These are phyloP conservation scores for Paraescarpia echinospica DNA, from an alignment of 1,140 invertebrate species.

Conservation along the genomic window DNA sequence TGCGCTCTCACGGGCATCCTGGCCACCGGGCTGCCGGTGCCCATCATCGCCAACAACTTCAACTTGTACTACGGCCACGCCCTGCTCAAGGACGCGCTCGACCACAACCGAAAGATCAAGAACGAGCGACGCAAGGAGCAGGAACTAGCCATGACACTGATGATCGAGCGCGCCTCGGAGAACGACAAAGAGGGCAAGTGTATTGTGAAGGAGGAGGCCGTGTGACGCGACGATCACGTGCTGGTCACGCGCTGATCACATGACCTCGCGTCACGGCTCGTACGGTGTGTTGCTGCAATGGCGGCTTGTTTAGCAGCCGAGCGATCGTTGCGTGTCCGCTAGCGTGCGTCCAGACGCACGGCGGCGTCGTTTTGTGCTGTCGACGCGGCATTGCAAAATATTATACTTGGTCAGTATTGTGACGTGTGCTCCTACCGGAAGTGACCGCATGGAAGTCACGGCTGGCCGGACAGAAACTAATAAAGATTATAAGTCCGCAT, in stretches of 20 bases:
- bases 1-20: conserved; percentile 50
- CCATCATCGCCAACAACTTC: conserved; percentile 52
- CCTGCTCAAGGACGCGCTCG: conserved; percentile 20
- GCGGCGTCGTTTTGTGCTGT: neutral
- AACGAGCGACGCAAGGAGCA: neutral
- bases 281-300: neutral
- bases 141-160: neutral
- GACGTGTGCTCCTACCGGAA: neutral
- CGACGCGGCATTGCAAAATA: conserved; percentile 7
- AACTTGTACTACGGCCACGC: conserved; percentile 37
- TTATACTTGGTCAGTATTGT: neutral
- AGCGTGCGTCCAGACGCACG: too few relatives aligned
- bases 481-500: neutral
- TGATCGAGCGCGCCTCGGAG: neutral
- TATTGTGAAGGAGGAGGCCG: conserved; percentile 2
- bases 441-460: neutral
- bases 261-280: neutral
- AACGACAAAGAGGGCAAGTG: conserved; percentile 9
- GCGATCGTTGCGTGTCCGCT: neutral
- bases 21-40: conserved; percentile 48
- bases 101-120: conserved; percentile 17
- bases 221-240: conserved; percentile 11
- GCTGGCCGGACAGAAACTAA: neutral
- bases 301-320: neutral
- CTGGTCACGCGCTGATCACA: neutral